Evolutionary conservation across 2,113 vertebrate genomes (phyloP), one percentile per base, ranked within the genome.

Genomic region (Aepyceros melampus): DNA sequence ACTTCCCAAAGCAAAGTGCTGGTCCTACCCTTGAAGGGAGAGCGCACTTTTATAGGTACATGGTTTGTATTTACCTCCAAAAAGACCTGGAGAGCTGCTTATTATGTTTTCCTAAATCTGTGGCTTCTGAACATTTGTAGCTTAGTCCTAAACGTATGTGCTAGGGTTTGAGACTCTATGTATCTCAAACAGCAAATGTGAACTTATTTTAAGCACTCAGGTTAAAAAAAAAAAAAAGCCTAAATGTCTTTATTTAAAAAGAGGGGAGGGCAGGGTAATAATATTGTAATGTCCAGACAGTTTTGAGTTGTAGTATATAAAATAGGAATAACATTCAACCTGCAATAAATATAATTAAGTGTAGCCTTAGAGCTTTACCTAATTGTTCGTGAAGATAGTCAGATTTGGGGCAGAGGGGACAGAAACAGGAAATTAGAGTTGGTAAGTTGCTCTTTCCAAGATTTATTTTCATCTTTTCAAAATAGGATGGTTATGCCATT

Each of bases 391-490:
- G 36, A 81, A 96, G 62, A 60, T 60, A 92, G 78, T 94, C 89
- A 47, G 21, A 53, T 64, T 64, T 17, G 56, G 87, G 16, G 33
- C 23, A 23, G n/a, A 36, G 55, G 47, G 27, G 55, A 23, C 29
- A 21, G 14, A 84, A 78, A 27, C 21, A 21, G 51, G 12, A 93
- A 93, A 78, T 45, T 71, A 31, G 6, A 71, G 15, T 53, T 56
- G 33, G 11, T 40, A 11, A 89, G 16, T 12, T 84, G 51, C 27
- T 90, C 36, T 67, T 36, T 60, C 43, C 9, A 56, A 92, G 40
- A 81, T 33, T 43, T 74, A 83, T 89, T 89, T 89, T 93, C 2
- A 58, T 31, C 83, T 95, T 91, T 95, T 88, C 49, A 96, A 96
- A 79, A 86, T 71, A 76, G 13, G 25, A 36, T 95, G 49, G 53